Percentiles rank a stretch among this genome's conserved stretches.
Conservation (phyloP, 2,888 invertebrate species). For the Scelioninae gen. 2 region DNA sequence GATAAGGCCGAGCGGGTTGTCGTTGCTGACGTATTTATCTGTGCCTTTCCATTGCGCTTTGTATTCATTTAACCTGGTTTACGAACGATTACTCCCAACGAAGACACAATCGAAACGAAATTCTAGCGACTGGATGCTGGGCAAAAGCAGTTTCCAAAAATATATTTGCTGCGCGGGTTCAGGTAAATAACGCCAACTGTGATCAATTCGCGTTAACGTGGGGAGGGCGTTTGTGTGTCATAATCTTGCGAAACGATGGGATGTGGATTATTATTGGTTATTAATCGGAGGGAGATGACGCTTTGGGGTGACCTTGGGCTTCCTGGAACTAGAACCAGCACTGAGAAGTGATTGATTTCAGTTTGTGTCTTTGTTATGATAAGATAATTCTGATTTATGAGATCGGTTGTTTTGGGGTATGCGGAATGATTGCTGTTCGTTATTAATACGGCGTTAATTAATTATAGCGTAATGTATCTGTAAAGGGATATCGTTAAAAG, state of each 20-base stretch:
- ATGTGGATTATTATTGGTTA: slow-evolving; percentile 28
- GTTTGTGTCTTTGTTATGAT: not conserved
- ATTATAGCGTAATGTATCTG: too few species aligned
- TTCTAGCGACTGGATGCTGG: slow-evolving; percentile 1
- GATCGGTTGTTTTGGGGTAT: too few species aligned
- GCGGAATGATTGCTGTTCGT: too few species aligned
- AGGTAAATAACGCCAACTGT: slow-evolving; percentile 16
- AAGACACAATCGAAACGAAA: slow-evolving; percentile 11
- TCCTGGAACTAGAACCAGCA: slow-evolving; percentile 6
- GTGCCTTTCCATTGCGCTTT: slow-evolving; percentile 6
- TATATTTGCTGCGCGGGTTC: slow-evolving; percentile 22
- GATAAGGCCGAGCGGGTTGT: too few species aligned
- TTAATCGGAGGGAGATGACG: slow-evolving; percentile 29
- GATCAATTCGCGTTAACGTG: slow-evolving; percentile 38
- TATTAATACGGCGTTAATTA: too few species aligned
- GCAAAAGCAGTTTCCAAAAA: slow-evolving; percentile 3
- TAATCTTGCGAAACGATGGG: slow-evolving; percentile 13
- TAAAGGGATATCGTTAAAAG: too few species aligned
- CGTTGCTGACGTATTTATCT: slow-evolving; percentile 14
- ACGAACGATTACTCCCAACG: slow-evolving; percentile 6
- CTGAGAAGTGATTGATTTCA: slow-evolving; percentile 7
- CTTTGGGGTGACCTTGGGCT: slow-evolving; percentile 34
- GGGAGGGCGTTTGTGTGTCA: slow-evolving; percentile 8
- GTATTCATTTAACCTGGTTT: slow-evolving; percentile 23
- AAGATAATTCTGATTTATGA: not conserved